Evolutionary conservation across 2,888 invertebrate species (phyloP), one percentile per base, ranked within the genome.

Genomic region (Cyaniris semiargus): DNA sequence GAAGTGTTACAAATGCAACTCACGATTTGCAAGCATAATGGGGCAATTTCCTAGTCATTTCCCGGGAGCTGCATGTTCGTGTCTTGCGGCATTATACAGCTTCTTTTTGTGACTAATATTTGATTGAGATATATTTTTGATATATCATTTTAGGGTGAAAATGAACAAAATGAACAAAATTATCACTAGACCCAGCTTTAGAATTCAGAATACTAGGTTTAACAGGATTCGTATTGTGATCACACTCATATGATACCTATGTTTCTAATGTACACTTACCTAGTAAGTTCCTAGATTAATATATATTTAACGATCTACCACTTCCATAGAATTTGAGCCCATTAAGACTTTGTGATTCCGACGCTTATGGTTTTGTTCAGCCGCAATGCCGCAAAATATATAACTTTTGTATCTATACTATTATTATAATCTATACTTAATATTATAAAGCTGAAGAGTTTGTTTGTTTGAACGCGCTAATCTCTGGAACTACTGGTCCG

Each of bases 31-130:
- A 89, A 89, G 89, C 89, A 86, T 92, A 92, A 92, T 92, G 90
- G 92, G 88, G 92, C 92, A 92, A 92, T 92, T 92, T 92, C 91
- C 92, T 86, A 85, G 88, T 90, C 90, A 90, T 91, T 92, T 92
- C 91, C 91, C 88, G 84, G 86, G 85, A 85, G 88, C 88, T 89
- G 90, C 89, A 88, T 89, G 88, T 88, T 88, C 86, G 85, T 89
- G 88, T 90, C 90, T 92, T 90, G 92, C 84, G 91, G 89, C 84
- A 78, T 81, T 80, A 78, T 81, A 77, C 70, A 79, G 79, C 78
- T 82, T 81, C 84, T 84, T 85, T 86, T 86, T 71, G 34, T 76
- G 87, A 82, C 82, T 82, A 83, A 81, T 82, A 81, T 85, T 86
- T 85, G 83, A 83, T 86, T 86, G 87, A 82, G 83, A 82, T 82